These are phyloP conservation scores for Heliconius hermathena DNA, from an alignment of 1,140 invertebrate species.

Conservation along the genomic window DNA sequence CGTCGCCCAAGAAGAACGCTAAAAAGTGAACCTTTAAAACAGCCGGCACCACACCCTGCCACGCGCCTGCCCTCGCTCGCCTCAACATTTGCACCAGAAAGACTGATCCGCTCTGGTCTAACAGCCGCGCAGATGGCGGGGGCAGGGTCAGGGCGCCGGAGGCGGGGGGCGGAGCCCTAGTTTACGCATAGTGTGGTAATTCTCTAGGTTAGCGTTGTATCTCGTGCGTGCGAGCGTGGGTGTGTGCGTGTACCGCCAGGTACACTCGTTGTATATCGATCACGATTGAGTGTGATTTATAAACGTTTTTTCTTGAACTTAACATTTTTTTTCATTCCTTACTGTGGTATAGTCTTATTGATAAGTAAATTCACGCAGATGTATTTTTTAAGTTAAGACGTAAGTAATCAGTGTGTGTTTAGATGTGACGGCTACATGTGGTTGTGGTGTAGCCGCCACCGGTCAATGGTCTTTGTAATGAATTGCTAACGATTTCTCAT, in stretches of 20 bases:
- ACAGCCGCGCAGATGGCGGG: constrained; percentile 4
- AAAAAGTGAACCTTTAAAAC: constrained; percentile 73
- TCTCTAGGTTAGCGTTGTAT: constrained; percentile 73
- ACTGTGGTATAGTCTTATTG: constrained; percentile 76
- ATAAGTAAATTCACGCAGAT: constrained; percentile 66
- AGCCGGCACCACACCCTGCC: constrained; percentile 15
- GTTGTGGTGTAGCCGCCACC: constrained; percentile 56
- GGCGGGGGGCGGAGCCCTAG: constrained; percentile 48
- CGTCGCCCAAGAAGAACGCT: constrained; percentile 80
- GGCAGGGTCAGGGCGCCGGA: constrained; percentile 24
- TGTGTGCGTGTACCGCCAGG: constrained; percentile 31
- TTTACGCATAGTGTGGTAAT: constrained; percentile 75
- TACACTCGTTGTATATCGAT: constrained; percentile 40
- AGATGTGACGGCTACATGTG: constrained; percentile 61
- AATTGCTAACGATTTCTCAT: constrained; percentile 72
- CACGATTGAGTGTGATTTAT: constrained; percentile 59
- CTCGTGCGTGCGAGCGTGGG: constrained; percentile 52
- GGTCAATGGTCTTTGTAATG: constrained; percentile 50
- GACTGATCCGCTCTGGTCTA: constrained; percentile 47
- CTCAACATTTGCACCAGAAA: constrained; percentile 46
- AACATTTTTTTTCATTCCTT: constrained; percentile 76
- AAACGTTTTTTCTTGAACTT: constrained; percentile 61
- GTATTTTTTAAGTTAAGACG: constrained; percentile 76
- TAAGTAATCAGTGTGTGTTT: constrained; percentile 77
- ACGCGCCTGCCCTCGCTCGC: constrained; percentile 36